A percentile compares a stretch with the other conserved stretches of the same genome.
phyloP scores from a whole-genome alignment of 2,113 vertebrate species.

The Leiothrix lutea region DNA sequence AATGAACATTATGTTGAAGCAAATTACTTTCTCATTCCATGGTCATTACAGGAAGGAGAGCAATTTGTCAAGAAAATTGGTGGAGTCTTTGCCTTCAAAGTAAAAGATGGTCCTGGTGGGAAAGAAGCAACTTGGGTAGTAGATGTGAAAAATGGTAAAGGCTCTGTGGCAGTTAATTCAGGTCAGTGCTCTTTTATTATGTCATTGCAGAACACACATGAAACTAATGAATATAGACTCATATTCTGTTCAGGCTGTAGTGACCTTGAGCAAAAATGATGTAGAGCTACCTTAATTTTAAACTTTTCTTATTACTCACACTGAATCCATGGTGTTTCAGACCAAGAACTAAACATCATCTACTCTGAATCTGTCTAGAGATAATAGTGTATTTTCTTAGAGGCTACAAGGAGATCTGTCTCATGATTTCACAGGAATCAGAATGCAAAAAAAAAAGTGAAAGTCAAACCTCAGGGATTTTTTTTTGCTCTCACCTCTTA shows the following conservation, averaged over 20 bases:
- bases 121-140: slow-evolving; percentile 90
- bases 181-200: slow-evolving; percentile 72
- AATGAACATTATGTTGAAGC: not conserved
- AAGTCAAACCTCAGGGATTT: not conserved
- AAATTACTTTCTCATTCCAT: not conserved
- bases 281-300: not conserved
- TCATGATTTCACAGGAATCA: not conserved
- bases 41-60: slow-evolving; percentile 84
- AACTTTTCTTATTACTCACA: not conserved
- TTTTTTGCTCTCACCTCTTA: not conserved
- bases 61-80: slow-evolving; percentile 89
- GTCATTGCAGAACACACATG: not conserved
- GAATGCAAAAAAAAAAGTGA: not conserved
- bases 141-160: slow-evolving; percentile 90
- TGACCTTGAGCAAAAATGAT: not conserved
- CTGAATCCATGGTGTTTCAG: not conserved
- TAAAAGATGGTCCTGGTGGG: slow-evolving; percentile 88
- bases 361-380: not conserved
- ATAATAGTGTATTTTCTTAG: not conserved
- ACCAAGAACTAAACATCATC: not conserved
- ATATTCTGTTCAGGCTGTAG: not conserved
- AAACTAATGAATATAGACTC: not conserved
- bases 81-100: slow-evolving; percentile 91
- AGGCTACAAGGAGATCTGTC: not conserved
- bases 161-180: slow-evolving; percentile 82